phyloP scores from a whole-genome alignment of 2,797 vertebrate species.

The Peromyscus melanophrys region DNA sequence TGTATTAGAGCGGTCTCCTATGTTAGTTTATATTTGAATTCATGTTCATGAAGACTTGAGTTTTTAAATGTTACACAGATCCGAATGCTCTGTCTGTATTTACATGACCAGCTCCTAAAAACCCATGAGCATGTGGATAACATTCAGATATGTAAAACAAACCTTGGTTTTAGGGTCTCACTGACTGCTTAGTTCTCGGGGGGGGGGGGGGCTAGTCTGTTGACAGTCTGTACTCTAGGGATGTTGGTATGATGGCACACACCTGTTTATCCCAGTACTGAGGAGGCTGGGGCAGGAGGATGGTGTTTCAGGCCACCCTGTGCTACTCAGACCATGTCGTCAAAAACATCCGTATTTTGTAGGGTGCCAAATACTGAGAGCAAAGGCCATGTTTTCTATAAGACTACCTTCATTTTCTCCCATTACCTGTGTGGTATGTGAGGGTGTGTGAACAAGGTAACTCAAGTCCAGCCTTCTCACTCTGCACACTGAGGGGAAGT shows the following conservation, averaged over 20 bases:
- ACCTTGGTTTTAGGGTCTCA: neutral
- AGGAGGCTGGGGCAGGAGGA: neutral
- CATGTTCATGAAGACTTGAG: constrained; percentile 4
- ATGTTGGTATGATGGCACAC: neutral
- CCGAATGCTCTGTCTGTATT: neutral
- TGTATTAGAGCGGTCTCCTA: neutral
- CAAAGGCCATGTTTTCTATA: neutral
- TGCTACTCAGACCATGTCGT: neutral
- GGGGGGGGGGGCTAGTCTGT: neutral
- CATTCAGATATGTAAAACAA: neutral
- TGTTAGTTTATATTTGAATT: constrained; percentile 14
- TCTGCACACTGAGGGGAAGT: neutral
- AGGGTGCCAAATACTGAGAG: neutral
- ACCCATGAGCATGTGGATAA: neutral
- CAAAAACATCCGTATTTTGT: neutral
- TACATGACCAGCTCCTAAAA: constrained; percentile 16
- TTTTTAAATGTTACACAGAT: constrained; percentile 52
- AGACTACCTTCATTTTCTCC: neutral
- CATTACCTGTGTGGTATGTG: neutral
- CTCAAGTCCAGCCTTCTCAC: neutral
- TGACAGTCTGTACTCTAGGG: neutral
- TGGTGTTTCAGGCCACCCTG: neutral
- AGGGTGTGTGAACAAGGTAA: neutral
- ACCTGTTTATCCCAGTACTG: neutral
- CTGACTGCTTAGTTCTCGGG: neutral